Percentiles rank a stretch among this genome's conserved stretches.
These are phyloP conservation scores for Morone chrysops DNA, from an alignment of 2,113 vertebrate species.

Conservation along the genomic window DNA sequence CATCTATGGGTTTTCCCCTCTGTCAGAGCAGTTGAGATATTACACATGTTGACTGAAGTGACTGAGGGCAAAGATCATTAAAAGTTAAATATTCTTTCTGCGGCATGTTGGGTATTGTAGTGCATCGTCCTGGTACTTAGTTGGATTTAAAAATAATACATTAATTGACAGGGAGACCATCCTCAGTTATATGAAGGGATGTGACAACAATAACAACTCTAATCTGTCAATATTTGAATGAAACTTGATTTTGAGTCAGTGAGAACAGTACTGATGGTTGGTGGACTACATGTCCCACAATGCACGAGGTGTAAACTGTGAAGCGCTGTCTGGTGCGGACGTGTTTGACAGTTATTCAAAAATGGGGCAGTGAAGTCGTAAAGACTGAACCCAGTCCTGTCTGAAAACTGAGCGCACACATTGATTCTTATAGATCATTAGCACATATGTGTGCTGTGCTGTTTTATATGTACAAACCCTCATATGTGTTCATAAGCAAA, in stretches of 20 bases:
- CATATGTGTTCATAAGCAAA: neutral
- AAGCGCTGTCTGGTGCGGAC: constrained; percentile 60
- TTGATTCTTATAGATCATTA: no score
- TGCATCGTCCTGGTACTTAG: neutral
- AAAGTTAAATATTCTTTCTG: neutral
- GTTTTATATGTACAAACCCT: rapidly evolving
- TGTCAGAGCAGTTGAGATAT: neutral
- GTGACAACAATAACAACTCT: rapidly evolving
- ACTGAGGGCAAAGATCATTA: constrained; percentile 20
- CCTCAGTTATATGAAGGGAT: rapidly evolving
- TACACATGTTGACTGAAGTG: neutral
- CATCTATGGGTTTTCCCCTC: neutral
- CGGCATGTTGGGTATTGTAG: constrained; percentile 59
- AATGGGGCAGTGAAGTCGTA: constrained; percentile 77
- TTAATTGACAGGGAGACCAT: rapidly evolving
- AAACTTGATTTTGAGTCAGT: neutral
- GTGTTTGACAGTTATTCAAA: constrained; percentile 73
- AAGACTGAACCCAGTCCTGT: neutral
- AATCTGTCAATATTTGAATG: rapidly evolving
- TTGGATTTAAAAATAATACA: rapidly evolving
- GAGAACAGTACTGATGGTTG: rapidly evolving
- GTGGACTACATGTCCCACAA: constrained; percentile 63
- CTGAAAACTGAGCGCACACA: neutral
- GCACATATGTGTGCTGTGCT: no score
- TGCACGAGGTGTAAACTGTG: neutral